phyloP scores from a whole-genome alignment of 2,888 invertebrate genomes.

The Agapostemon virescens region DNA sequence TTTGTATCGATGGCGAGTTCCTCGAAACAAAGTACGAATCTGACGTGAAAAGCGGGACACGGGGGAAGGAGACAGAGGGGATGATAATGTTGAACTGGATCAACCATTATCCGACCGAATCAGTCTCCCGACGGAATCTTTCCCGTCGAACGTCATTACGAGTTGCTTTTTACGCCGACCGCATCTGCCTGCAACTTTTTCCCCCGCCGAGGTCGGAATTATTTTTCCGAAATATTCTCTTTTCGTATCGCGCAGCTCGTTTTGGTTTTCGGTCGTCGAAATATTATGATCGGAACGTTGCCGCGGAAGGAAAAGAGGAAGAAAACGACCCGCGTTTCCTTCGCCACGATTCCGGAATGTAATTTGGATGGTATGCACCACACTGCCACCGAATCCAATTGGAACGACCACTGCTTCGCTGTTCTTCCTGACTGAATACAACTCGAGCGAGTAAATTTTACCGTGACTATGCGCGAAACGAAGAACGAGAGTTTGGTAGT shows the following conservation, averaged over 20 bases:
- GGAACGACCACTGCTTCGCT: conserved; percentile 30
- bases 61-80: background rate
- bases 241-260: background rate
- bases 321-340: background rate
- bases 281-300: background rate
- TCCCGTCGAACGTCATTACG: background rate
- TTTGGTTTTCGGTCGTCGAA: conserved; percentile 1
- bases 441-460: conserved; percentile 7
- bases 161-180: background rate
- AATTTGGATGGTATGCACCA: conserved; percentile 34
- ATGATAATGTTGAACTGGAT: conserved; percentile 3
- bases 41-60: conserved; percentile 3
- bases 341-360: conserved; percentile 29
- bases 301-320: too few relatives aligned
- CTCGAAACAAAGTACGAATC: conserved; percentile 5
- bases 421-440: conserved; percentile 17
- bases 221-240: background rate
- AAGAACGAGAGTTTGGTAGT: background rate
- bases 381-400: conserved; percentile 35
- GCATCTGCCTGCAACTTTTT: background rate
- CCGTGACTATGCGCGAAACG: conserved; percentile 6
- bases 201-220: background rate
- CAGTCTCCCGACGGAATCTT: conserved; percentile 5
- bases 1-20: conserved; percentile 6
- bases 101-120: conserved; percentile 13